Percentiles rank a stretch among this genome's conserved stretches.
phyloP scores from a whole-genome alignment of 2,888 invertebrate species.

The Silvanus unidentatus region DNA sequence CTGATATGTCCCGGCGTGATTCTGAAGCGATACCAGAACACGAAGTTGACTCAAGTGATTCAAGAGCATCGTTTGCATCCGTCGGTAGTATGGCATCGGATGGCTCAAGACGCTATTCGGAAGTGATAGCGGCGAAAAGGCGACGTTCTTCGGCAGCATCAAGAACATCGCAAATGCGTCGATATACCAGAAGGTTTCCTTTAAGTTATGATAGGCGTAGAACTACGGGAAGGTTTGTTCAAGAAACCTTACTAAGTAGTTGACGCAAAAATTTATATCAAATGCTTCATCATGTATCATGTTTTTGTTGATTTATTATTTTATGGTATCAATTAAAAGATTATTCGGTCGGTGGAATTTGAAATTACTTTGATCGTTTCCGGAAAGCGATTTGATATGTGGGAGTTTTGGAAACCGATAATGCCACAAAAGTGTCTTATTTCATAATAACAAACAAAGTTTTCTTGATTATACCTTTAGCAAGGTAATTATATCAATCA shows the following conservation, averaged over 20 bases:
- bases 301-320: too few species aligned
- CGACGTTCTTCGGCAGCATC: slow-evolving; percentile 37
- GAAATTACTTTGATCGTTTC: too few species aligned
- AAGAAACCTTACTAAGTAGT: neutral
- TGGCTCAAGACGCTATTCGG: slow-evolving; percentile 38
- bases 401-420: too few species aligned
- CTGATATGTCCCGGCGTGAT: slow-evolving; percentile 40
- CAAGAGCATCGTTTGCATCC: slow-evolving; percentile 41
- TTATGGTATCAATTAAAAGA: too few species aligned
- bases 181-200: slow-evolving; percentile 52
- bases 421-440: too few species aligned
- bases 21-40: slow-evolving; percentile 47
- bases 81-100: slow-evolving; percentile 36
- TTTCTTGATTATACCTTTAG: too few species aligned
- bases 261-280: too few species aligned
- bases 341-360: too few species aligned
- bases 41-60: slow-evolving; percentile 40
- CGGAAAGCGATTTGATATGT: too few species aligned
- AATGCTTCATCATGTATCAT: too few species aligned
- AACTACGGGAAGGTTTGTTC: slow-evolving; percentile 58
- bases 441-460: too few species aligned
- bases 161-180: slow-evolving; percentile 39
- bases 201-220: slow-evolving; percentile 53
- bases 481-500: too few species aligned
- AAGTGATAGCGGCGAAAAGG: slow-evolving; percentile 29